Percentiles rank a stretch among this genome's conserved stretches.
These are phyloP conservation scores for Muscicapa comitata DNA, from an alignment of 2,797 vertebrate species.

Conservation along the genomic window DNA sequence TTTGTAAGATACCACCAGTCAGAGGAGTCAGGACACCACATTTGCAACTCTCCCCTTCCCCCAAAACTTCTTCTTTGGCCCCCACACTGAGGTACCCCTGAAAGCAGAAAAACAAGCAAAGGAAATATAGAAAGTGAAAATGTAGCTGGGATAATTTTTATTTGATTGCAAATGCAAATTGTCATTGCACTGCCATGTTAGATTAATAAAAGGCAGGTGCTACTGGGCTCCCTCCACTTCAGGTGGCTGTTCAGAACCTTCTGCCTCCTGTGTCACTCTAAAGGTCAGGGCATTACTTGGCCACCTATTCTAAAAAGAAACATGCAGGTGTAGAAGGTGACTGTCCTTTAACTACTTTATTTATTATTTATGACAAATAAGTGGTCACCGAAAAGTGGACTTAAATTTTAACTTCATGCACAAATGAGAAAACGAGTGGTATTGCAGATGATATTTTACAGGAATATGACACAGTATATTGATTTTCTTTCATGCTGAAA, in stretches of 20 bases:
- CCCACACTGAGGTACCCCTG: accelerated
- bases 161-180: neutral
- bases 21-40: neutral
- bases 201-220: neutral
- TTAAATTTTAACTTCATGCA: neutral
- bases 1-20: neutral
- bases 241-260: neutral
- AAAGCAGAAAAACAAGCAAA: neutral
- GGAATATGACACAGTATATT: neutral
- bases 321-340: neutral
- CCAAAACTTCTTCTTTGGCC: neutral
- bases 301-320: neutral
- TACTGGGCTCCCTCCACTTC: accelerated
- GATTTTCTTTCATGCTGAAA: conserved; percentile 21
- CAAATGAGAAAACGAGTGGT: neutral
- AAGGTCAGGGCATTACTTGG: neutral
- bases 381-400: neutral
- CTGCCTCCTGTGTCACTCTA: neutral
- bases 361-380: neutral
- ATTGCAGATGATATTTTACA: neutral
- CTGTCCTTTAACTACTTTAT: neutral
- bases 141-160: neutral
- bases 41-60: neutral
- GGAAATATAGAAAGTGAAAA: neutral
- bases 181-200: neutral